Evolutionary conservation across 2,888 invertebrate species (phyloP).

Genomic region (Euzophera pinguis): DNA sequence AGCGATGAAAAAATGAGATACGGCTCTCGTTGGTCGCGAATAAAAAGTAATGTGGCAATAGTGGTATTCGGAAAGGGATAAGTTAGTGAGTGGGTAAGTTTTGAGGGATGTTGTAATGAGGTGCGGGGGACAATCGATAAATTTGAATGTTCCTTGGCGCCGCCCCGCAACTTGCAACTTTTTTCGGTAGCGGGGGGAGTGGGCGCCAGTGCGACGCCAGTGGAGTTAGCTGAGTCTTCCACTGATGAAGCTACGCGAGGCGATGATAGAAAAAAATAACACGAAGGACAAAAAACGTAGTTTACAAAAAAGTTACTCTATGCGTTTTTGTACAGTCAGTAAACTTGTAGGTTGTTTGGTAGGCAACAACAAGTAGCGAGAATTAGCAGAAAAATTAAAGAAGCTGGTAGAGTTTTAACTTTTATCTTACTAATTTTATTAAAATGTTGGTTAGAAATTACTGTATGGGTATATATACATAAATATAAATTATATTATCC

Average conservation of each 20-base stretch:
- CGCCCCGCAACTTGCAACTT: slow-evolving; percentile 77
- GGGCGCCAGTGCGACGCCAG: slow-evolving; percentile 68
- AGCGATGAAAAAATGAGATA: slow-evolving; percentile 64
- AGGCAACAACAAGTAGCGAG: too few relatives aligned
- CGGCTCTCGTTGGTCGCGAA: slow-evolving; percentile 54
- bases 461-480: not conserved
- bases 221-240: slow-evolving; percentile 23
- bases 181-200: slow-evolving; percentile 70
- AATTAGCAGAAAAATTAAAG: too few relatives aligned
- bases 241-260: slow-evolving; percentile 3
- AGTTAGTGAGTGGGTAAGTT: slow-evolving; percentile 71
- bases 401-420: too few relatives aligned
- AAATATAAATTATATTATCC: not conserved
- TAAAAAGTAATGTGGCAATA: slow-evolving; percentile 75
- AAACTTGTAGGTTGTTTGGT: too few relatives aligned
- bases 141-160: slow-evolving; percentile 78
- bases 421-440: too few relatives aligned
- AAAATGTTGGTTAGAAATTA: too few relatives aligned
- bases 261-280: not conserved
- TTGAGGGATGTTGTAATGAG: slow-evolving; percentile 78
- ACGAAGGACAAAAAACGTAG: too few relatives aligned
- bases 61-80: slow-evolving; percentile 69
- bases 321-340: too few relatives aligned
- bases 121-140: slow-evolving; percentile 76
- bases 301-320: too few relatives aligned